Conservation (phyloP, 2,888 invertebrate genomes). For the Agriopis marginaria region DNA sequence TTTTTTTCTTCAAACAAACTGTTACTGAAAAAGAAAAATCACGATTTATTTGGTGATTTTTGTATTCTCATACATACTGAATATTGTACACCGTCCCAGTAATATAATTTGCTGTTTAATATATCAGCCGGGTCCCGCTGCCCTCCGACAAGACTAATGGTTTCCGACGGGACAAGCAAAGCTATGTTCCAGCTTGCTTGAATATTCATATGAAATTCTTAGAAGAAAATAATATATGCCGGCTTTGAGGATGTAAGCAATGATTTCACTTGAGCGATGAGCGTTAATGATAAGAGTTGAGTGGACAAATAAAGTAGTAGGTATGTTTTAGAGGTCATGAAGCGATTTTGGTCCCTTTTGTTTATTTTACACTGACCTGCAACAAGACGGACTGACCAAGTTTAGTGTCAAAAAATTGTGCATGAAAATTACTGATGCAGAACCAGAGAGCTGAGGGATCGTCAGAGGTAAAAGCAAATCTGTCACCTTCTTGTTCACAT, state of each 20-base stretch:
- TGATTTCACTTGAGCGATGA: neutral
- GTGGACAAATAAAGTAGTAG: neutral
- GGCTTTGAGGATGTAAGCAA: constrained; percentile 7
- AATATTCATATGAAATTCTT: constrained; percentile 37
- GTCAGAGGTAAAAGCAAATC: too few relatives aligned
- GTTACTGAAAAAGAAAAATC: neutral
- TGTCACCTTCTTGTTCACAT: too few relatives aligned
- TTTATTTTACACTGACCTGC: too few relatives aligned
- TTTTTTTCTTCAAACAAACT: too few relatives aligned
- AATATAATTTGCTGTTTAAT: constrained; percentile 28
- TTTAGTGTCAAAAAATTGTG: neutral
- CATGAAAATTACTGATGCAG: too few relatives aligned
- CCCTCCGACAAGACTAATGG: constrained; percentile 39
- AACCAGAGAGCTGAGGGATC: too few relatives aligned
- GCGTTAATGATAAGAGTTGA: neutral
- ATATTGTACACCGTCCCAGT: constrained; percentile 1
- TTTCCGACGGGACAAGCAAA: constrained; percentile 20
- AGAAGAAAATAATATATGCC: neutral
- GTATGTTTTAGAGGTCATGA: too few relatives aligned
- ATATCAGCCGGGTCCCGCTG: constrained; percentile 24
- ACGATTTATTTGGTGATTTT: neutral
- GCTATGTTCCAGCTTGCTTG: constrained; percentile 30
- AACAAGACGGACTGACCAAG: too few relatives aligned
- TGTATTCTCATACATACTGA: neutral
- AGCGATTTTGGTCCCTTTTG: too few relatives aligned